Evolutionary conservation across 1,140 invertebrate genomes (phyloP), one percentile per base, ranked within the genome.

Genomic region (Listronotus oregonensis): DNA sequence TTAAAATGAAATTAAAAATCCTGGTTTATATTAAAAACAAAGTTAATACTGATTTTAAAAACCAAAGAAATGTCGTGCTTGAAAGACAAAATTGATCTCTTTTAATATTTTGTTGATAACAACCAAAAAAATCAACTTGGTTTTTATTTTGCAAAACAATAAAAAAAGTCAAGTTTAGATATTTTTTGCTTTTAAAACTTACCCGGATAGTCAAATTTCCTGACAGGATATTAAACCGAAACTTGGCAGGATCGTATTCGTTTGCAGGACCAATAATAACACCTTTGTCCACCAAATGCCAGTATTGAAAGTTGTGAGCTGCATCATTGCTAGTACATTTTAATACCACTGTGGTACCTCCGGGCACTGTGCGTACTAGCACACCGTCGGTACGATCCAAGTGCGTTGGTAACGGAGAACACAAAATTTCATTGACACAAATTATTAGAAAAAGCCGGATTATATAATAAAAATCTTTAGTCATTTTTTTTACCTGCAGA

Each of bases 151-250:
- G n/a, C n/a, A n/a, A n/a, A n/a, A n/a, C n/a, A n/a, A n/a, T n/a
- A n/a, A n/a, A n/a, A n/a, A n/a, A n/a, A n/a, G n/a, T n/a, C n/a
- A n/a, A n/a, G n/a, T n/a, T n/a, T n/a, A n/a, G n/a, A n/a, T n/a
- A n/a, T n/a, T n/a, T n/a, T n/a, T n/a, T n/a, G n/a, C n/a, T n/a
- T n/a, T n/a, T n/a, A 32, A 18, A 8, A 39, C 69, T 71, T 66
- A 71, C 70, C 57, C 42, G 63, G 7, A 71, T 66, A 11, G 64
- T 71, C 15, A 71, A 55, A 58, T 71, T 71, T 42, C 70, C 70
- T 11, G 70, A 69, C 12, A 71, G 40, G 6, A 71, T 62, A 46
- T 64, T 55, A 40, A 59, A 71, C 18, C 50, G 47, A 57, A 60
- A 71, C 58, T 71, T 71, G 3, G 47, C 47, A n/a, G 27, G 39